Conservation (phyloP, 2,797 vertebrate genomes). For the Tapera naevia region DNA sequence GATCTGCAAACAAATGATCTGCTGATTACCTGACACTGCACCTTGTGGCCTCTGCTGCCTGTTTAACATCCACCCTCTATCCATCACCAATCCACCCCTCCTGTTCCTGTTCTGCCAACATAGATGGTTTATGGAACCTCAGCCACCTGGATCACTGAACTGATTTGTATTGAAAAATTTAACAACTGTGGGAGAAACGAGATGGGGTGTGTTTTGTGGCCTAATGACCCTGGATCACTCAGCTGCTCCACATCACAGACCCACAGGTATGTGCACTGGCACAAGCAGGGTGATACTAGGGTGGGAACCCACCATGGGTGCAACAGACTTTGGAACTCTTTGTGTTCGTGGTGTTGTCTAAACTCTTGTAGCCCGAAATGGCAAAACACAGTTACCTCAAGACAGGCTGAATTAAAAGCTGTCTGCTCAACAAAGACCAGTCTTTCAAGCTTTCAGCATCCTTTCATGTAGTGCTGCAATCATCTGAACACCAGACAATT, state of each 20-base stretch:
- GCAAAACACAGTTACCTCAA: background rate
- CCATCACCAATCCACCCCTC: background rate
- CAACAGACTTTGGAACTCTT: background rate
- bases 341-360: background rate
- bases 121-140: background rate
- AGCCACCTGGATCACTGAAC: background rate
- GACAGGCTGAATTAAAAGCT: background rate
- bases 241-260: background rate
- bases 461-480: background rate
- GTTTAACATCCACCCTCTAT: background rate
- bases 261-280: background rate
- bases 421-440: background rate
- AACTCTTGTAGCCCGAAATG: background rate
- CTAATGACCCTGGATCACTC: background rate
- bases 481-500: background rate
- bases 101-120: background rate
- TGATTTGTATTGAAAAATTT: background rate
- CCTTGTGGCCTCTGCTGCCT: accelerated
- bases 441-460: background rate
- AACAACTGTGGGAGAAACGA: background rate
- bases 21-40: background rate
- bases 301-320: background rate
- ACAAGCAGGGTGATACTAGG: background rate
- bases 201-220: background rate
- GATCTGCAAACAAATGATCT: slow-evolving; percentile 6